Percentiles rank a stretch among this genome's conserved stretches.
Evolutionary conservation across 2,113 vertebrate species (phyloP).

Genomic region (Semnornis frantzii): DNA sequence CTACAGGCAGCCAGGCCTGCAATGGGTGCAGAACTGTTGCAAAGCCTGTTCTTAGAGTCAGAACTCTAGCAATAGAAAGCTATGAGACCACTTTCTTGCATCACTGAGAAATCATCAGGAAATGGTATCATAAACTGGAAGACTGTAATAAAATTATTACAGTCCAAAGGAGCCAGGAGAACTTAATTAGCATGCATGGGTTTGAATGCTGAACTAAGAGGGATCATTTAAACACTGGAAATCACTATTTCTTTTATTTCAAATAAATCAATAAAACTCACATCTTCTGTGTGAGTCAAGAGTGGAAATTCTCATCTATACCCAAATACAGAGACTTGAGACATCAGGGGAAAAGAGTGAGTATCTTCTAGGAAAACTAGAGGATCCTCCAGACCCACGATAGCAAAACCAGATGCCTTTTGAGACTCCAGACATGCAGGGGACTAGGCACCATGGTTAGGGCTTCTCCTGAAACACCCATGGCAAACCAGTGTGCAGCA

Average conservation of each 20-base stretch:
- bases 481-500: background rate
- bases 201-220: background rate
- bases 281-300: background rate
- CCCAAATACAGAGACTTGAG: background rate
- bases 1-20: background rate
- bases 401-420: background rate
- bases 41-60: background rate
- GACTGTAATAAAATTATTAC: conserved; percentile 2
- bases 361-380: background rate
- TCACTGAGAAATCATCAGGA: background rate
- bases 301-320: background rate
- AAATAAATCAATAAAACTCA: background rate
- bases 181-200: background rate
- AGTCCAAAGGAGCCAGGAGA: conserved; percentile 1
- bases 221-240: conserved; percentile 10
- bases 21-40: background rate
- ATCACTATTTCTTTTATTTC: background rate
- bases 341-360: background rate
- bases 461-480: background rate
- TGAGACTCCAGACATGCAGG: background rate
- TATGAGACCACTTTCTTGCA: accelerated
- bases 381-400: background rate
- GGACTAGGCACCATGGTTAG: background rate
- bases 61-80: background rate
- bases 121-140: background rate